Evolutionary conservation across 2,888 invertebrate genomes (phyloP), one percentile per base, ranked within the genome.

Genomic region (Mylabris sibirica): DNA sequence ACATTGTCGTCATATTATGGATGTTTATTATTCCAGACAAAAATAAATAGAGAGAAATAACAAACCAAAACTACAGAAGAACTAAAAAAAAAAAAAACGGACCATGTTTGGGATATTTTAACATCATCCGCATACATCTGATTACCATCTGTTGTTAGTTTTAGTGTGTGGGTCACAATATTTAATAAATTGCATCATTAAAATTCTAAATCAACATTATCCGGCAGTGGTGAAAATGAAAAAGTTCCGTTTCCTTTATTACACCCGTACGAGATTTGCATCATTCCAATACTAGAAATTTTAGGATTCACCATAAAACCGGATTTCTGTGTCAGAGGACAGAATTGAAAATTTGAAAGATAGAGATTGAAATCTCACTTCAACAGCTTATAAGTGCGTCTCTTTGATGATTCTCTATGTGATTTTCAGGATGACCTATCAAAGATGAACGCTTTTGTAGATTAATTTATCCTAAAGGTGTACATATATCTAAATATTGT

Each of bases 191-290:
- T 24, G 57, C 24, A 57, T 57, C 24, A 22, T 57, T 30, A 61
- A 20, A 14, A 30, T n/a, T 34, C 24, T 61, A 61, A 61, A 61
- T 61, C 61, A 41, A 35, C 38, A 38, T 38, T 61, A 61, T 61
- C 61, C 61, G 61, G 61, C 41, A 22, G 20, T 35, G 20, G 20
- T 35, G 11, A 61, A 61, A 61, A 61, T 61, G 61, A 61, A 38
- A 57, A 38, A n/a, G 61, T 20, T 61, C 61, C 61, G 61, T 61
- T 61, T 61, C 61, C 61, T 61, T 22, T 57, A 5, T 3, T 49
- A 9, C 20, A 20, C 20, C 20, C 20, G 11, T 49, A 2, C 8
- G 20, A 20, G 20, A 49, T 20, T 22, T 49, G 49, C 49, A 49
- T 49, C 8, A 14, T 30, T 30, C 30, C 0, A 30, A 30, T 30